Base-by-base conservation (phyloP, 1,140 invertebrate species). In the Drosophila busckii region DNA sequence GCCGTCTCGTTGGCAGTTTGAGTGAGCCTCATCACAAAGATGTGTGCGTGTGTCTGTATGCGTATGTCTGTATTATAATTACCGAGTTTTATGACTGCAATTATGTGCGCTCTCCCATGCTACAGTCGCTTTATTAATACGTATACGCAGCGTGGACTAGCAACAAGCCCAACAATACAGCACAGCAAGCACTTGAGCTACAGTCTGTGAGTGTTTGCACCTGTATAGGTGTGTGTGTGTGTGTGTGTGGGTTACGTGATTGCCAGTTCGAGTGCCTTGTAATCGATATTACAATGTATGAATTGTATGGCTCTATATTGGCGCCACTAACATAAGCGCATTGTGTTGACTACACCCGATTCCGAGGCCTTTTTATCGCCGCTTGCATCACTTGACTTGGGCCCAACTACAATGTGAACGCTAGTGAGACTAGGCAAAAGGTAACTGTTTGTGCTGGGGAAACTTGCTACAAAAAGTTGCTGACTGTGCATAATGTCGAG, bases 221-320 rank as follows among this genome's bases (percentile, higher is more conserved):
- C 42, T 58, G 46, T 49, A 32, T 19, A 34, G 17, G 34, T 32
- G 16, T 5, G 25, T 23, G 19, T 16, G 9, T 26, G 32, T 45
- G 19, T 6, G 29, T 7, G 31, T 49, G 31, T 41, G 10, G 20
- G 58, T 28, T 20, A 28, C 29, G 42, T 48, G 58, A 55, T 60
- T 61, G n/a, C 31, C 46, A 59, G 55, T 76, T 70, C 67, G 58
- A 78, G 71, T 61, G 73, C 63, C 50, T 65, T 54, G 73, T 82
- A 78, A 78, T 78, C 73, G 73, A 78, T 78, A 78, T 82, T 82
- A 78, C 75, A 78, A 82, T 80, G 63, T 62, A 62, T 62, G 52
- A 62, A 56, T 62, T 62, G 59, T 62, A 52, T 44, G 52, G 59
- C 59, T n/a, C n/a, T 44, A 56, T 49, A 62, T 44, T 55, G 59